Evolutionary conservation across 92 coral and sea anemone species (phyloP).

Genomic region (Plumapathes pennacea): DNA sequence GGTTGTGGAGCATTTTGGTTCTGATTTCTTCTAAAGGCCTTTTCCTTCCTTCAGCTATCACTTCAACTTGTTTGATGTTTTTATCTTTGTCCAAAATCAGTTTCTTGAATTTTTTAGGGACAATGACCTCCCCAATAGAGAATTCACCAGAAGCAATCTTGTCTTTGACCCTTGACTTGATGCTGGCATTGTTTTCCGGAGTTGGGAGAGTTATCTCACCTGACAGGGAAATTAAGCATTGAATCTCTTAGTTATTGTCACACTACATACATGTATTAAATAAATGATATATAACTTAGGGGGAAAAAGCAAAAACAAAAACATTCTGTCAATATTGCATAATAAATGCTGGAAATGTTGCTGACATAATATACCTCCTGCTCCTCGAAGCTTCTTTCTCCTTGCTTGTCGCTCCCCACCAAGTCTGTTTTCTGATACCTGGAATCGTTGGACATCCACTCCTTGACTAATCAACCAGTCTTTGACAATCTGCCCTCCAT

Average conservation of each 20-base stretch:
- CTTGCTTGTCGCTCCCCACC: conserved; percentile 3
- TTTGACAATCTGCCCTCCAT: conserved; percentile 33
- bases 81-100: conserved; percentile 1
- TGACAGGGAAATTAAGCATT: no score
- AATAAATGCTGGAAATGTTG: no score
- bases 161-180: conserved; percentile 1
- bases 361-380: no score
- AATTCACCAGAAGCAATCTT: conserved; percentile 7
- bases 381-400: conserved; percentile 23
- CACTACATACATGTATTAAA: no score
- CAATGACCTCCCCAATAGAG: conserved; percentile 9
- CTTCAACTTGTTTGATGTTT: neutral
- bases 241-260: no score
- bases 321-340: no score
- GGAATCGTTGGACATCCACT: conserved; percentile 7
- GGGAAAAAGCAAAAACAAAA: no score
- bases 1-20: neutral
- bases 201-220: conserved; percentile 26
- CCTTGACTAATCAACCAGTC: conserved; percentile 5
- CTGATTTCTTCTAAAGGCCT: conserved; percentile 5
- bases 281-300: no score
- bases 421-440: neutral
- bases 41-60: conserved; percentile 8
- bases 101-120: conserved; percentile 7
- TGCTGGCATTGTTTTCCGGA: conserved; percentile 15